Evolutionary conservation across 2,113 vertebrate genomes (phyloP), one percentile per base, ranked within the genome.

Genomic region (Cyrtonyx montezumae): DNA sequence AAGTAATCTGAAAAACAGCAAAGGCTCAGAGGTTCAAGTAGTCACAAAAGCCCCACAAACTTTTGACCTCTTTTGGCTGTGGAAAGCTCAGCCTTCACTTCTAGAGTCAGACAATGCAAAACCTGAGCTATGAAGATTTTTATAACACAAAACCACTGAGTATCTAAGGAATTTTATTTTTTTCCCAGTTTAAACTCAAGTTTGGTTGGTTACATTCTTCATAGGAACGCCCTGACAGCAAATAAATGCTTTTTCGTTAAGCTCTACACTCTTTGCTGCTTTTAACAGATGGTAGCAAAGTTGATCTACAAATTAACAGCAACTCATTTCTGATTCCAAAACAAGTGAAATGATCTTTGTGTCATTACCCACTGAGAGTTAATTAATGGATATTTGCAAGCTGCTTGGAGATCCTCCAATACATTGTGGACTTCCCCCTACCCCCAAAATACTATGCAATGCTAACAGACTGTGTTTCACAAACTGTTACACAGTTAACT

Each of bases 361-460:
- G 87, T 74, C 84, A n/a, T 85, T 79, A 87, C 94, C 89, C 61
- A 85, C 84, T 59, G 87, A 91, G 91, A 79, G 5, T 65, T 89
- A 96, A 96, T 94, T 94, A 94, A 93, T 78, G 55, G 63, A 89
- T 92, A 92, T 87, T 91, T 89, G 22, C 84, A 96, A 91, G 84
- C 79, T 91, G 58, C 59, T 94, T 91, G 79, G 87, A 94, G 55
- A 92, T 77, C 11, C n/a, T 93, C 78, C 81, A 87, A 14, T 36
- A 51, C 68, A 25, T 65, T 53, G 37, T 34, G 15, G 4, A 0
- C 84, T 61, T 26, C 32, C 46, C 49, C 23, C 2, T 23, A 32
- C 9, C 32, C 36, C 19, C 26, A 55, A 68, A 68, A 10, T n/a
- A 17, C 63, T 55, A 32, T 46, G 42, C 45, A 79, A 14, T 58